Conservation (phyloP, 1,140 invertebrate species). For the Acromyrmex charruanus region DNA sequence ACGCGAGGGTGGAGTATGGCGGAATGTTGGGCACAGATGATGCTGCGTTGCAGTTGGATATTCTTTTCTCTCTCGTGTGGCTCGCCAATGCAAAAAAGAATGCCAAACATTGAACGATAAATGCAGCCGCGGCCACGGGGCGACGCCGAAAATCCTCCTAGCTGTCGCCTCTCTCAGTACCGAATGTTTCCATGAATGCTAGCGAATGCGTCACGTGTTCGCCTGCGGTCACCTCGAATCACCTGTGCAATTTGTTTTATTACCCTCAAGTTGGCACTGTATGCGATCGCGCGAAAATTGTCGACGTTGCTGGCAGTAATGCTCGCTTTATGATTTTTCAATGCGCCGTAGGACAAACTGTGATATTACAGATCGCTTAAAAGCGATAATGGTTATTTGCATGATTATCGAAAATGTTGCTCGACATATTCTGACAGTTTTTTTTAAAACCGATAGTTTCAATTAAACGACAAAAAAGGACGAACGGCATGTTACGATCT, state of each 20-base stretch:
- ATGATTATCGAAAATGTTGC: conserved; percentile 22
- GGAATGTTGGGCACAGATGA: conserved; percentile 19
- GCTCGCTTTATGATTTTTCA: conserved; percentile 62
- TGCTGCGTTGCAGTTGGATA: background rate
- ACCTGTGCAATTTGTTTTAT: conserved; percentile 62
- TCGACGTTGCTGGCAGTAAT: conserved; percentile 61
- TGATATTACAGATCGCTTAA: conserved; percentile 30
- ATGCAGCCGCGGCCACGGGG: conserved; percentile 42
- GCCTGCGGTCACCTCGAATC: conserved; percentile 56
- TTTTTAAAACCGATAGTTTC: background rate
- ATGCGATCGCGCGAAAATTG: conserved; percentile 65
- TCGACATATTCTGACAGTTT: background rate
- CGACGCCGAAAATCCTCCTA: conserved; percentile 51
- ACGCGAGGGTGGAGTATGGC: background rate
- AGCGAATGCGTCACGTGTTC: conserved; percentile 14
- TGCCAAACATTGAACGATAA: conserved; percentile 65
- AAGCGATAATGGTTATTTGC: conserved; percentile 29
- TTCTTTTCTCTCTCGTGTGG: conserved; percentile 22
- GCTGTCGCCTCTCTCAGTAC: conserved; percentile 5
- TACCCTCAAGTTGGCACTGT: conserved; percentile 46
- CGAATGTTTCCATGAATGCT: conserved; percentile 52
- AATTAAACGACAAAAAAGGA: background rate
- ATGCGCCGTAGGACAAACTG: conserved; percentile 21
- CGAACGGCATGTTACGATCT: background rate
- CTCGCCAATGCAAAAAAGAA: conserved; percentile 60